Evolutionary conservation across 1,140 invertebrate genomes (phyloP), one percentile per base, ranked within the genome.

Genomic region (Heliconius himera): DNA sequence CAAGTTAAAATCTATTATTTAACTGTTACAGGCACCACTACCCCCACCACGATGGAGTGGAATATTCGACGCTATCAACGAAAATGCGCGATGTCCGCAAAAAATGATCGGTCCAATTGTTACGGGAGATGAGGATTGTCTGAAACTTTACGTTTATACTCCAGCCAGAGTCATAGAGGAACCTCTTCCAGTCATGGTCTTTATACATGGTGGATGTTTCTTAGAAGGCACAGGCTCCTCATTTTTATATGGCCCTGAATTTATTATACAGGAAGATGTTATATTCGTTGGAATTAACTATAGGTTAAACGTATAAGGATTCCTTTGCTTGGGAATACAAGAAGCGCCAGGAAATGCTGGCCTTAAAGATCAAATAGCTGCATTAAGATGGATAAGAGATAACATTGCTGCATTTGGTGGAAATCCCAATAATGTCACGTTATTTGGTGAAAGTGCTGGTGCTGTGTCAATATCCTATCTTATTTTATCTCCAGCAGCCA

Each of bases 71-170:
- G 95, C 95, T 4, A 88, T 93, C 20, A 88, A 94, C 72, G 90
- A 91, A 78, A 91, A 93, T 80, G 87, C 82, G 11, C 87, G 91
- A 81, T 94, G 93, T 81, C 89, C 91, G 3, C 93, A 94, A 82
- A 85, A 81, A 70, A 83, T 90, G 76, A n/a, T 88, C 4, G 87
- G 85, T 8, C 72, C 84, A 22, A 49, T 88, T 13, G 71, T 90
- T 11, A 38, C 96, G 5, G 96, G 96, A 26, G 95, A 94, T 54
- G 97, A 97, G 84, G 97, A 98, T 92, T 98, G 98, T 90, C 92
- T 98, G 13, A 97, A 97, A 81, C 92, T 98, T 4, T 98, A 98
- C 88, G 95, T 98, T 13, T 98, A 97, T 88, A 96, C 96, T 0
- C 98, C 97, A 33, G 89, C 76, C 3, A 74, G 79, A 3, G 22